phyloP scores from a whole-genome alignment of 2,113 vertebrate genomes.

The Rhinoderma darwinii region DNA sequence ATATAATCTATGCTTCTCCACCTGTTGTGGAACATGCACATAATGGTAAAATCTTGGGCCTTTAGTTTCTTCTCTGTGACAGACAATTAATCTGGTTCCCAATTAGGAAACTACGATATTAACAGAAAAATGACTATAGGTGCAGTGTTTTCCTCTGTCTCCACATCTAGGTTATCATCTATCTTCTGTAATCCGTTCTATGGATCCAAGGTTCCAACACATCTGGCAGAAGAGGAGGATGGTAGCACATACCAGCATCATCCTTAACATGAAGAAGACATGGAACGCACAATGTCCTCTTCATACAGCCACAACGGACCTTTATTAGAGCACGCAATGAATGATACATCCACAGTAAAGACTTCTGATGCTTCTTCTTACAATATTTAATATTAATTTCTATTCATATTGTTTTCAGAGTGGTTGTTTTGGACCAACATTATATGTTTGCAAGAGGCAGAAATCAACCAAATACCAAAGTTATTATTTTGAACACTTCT shows the following conservation, averaged over 20 bases:
- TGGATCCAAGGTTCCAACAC: not conserved
- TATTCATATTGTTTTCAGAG: not conserved
- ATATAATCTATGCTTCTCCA: not conserved
- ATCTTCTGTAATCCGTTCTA: too few relatives aligned
- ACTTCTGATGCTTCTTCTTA: not conserved
- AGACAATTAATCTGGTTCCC: not conserved
- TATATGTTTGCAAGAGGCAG: not conserved
- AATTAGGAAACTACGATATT: not conserved
- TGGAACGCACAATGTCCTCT: not conserved
- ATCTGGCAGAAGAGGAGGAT: not conserved
- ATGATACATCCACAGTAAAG: not conserved
- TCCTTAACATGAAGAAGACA: not conserved
- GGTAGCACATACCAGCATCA: not conserved
- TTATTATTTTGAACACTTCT: not conserved
- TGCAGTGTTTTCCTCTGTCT: not conserved
- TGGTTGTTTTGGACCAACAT: not conserved
- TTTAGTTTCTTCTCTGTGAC: not conserved
- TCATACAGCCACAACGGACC: not conserved
- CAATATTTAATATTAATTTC: not conserved
- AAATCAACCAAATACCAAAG: conserved; percentile 22
- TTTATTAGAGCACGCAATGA: not conserved
- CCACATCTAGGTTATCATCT: too few relatives aligned
- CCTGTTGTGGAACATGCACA: not conserved
- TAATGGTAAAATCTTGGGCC: not conserved
- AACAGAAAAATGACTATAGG: too few relatives aligned